phyloP scores from a whole-genome alignment of 2,113 vertebrate genomes.

The Platichthys stellatus region DNA sequence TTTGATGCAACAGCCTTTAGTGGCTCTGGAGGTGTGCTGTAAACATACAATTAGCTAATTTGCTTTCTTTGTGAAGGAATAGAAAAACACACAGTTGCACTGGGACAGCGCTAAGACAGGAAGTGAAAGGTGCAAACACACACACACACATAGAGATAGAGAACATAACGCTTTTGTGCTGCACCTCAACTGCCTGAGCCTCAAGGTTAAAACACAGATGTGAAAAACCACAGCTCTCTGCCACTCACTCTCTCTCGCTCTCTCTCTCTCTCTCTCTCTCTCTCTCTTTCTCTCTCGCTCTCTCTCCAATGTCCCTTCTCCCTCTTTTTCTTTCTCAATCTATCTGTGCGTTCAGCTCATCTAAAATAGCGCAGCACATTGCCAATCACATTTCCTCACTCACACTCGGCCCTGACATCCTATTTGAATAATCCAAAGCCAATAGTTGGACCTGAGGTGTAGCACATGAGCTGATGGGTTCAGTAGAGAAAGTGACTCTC shows the following conservation, averaged over 20 bases:
- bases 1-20: neutral
- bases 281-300: conserved; percentile 18
- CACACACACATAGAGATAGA: neutral
- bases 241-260: conserved; percentile 23
- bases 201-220: conserved; percentile 54
- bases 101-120: conserved; percentile 27
- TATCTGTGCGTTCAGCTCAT: neutral
- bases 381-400: conserved; percentile 46
- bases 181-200: conserved; percentile 23
- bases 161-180: conserved; percentile 17
- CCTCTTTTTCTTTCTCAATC: conserved; percentile 26
- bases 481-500: conserved; percentile 28
- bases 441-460: conserved; percentile 50
- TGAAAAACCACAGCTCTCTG: conserved; percentile 22
- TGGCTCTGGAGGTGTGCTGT: neutral
- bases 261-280: neutral
- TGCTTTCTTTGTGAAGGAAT: conserved; percentile 15
- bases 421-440: conserved; percentile 75
- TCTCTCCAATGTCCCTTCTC: neutral
- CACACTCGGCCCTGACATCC: conserved; percentile 18
- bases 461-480: conserved; percentile 52
- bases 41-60: neutral
- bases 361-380: conserved; percentile 43
- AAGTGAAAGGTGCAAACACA: conserved; percentile 38
- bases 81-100: neutral